Evolutionary conservation across 2,113 vertebrate genomes (phyloP), one percentile per base, ranked within the genome.

Genomic region (Gnathonemus longibarbis): DNA sequence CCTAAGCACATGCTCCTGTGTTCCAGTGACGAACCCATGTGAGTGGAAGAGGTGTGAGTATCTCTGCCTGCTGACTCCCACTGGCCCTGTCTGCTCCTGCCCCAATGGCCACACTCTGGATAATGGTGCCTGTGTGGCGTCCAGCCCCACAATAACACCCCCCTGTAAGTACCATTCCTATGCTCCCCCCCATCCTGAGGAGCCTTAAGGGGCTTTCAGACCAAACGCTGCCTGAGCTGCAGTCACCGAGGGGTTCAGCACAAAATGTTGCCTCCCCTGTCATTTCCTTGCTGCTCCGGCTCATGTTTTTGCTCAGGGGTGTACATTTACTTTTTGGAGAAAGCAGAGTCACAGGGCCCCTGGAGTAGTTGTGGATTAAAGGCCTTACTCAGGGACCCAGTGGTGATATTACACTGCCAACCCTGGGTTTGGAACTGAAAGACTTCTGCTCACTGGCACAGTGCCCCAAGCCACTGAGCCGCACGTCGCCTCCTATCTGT

Each of bases 1-100:
- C n/a, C 27, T n/a, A 31, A 70, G n/a, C 62, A 70, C 62, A 70
- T 92, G 15, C 49, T 15, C 2, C 52, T 46, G 89, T 92, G 42
- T 91, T 66, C 90, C 15, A 99, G 98, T 99, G 95, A 97, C 97
- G 58, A 99, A 99, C 93, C 98, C 98, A 0, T 99, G 98, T 8
- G 98, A 99, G 95, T 96, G 97, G 74, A 99, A 98, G 95, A 99
- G 98, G 88, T 99, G 98, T 0, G 98, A 98, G 92, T 99, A 98
- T 98, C 96, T 99, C 74, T 99, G 98, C 93, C 95, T 99, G 89
- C 96, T 99, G 56, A 99, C 97, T 92, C 98, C 98, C 92, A 98
- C 97, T 0, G 98, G 98, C 62, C 97, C 98, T 0, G 98, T 98
- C 91, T 99, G 98, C 88, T 98, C 97, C 91, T 99, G 98, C 92